phyloP scores from a whole-genome alignment of 2,797 vertebrate genomes.

The Xyrichtys novacula region DNA sequence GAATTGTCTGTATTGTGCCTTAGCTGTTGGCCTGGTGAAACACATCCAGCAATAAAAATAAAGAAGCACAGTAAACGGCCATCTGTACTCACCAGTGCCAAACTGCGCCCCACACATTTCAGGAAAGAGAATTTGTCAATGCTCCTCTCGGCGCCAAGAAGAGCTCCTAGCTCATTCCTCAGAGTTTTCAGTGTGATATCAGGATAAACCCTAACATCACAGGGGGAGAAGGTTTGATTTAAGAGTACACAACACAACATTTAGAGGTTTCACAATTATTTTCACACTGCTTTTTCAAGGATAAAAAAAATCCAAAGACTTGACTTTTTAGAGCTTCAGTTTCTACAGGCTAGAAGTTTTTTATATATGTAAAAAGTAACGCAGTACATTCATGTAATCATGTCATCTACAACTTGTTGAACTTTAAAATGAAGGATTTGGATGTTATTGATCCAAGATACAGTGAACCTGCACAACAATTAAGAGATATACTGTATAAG shows the following conservation, averaged over 20 bases:
- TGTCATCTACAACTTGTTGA: no score
- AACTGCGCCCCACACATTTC: conserved; percentile 92
- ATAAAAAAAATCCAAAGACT: background rate
- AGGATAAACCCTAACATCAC: conserved; percentile 86
- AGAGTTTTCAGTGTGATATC: conserved; percentile 87
- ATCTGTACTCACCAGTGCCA: conserved; percentile 89
- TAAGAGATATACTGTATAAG: no score
- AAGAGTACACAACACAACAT: background rate
- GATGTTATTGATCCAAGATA: no score
- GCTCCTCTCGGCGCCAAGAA: conserved; percentile 84
- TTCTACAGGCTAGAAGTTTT: background rate
- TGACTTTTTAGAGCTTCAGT: background rate
- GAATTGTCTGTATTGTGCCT: conserved; percentile 54
- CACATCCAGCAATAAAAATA: conserved; percentile 44
- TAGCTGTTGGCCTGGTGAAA: conserved; percentile 35
- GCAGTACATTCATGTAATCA: no score
- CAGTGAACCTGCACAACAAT: no score
- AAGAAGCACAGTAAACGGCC: conserved; percentile 31
- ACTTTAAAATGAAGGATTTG: no score
- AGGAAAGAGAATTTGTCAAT: conserved; percentile 90
- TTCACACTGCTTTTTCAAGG: background rate
- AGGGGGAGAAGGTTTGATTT: background rate
- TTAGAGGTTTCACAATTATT: background rate
- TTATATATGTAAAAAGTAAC: no score
- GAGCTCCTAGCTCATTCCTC: conserved; percentile 83